Evolutionary conservation across 2,113 vertebrate species (phyloP), one percentile per base, ranked within the genome.

Genomic region (Alexandromys fortis): DNA sequence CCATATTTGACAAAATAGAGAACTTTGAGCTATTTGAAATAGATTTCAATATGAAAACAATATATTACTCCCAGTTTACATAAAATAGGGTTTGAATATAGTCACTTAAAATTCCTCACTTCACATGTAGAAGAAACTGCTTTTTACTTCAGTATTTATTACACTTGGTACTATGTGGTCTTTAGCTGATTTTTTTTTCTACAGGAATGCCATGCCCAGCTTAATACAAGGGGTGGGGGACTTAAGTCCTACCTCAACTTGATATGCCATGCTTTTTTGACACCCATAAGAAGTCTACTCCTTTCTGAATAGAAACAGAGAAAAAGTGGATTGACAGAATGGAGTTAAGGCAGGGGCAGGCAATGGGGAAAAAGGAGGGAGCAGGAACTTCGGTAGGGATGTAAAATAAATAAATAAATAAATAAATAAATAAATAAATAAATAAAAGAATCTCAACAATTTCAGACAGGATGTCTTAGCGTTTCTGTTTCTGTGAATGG

Each of bases 11-110:
- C 49, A 86, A 83, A 96, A 75, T 38, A 76, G 47, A 91, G 28
- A 68, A 95, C 92, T 93, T 33, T 75, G 70, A 93, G 19, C 38
- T 93, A 8, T 81, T 96, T n/a, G 90, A 87, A 94, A 85, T 16
- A 78, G 68, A 92, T 89, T 42, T 82, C 76, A 86, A 88, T 67
- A 58, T 55, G 67, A 61, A 96, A 95, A 10, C 63, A 93, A 63
- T 91, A 2, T 85, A 96, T 72, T 33, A 94, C 90, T 79, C 5
- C 7, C 17, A 28, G 6, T 96, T 86, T 67, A 77, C 19, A 61
- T 55, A 52, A 92, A 94, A 95, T 67, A 5, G 78, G 68, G 2
- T 81, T 11, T 90, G 88, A 86, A 21, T 81, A 58, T 68, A 82
- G 61, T 61, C 22, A 75, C 7, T 88, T 61, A 81, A 90, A 92